Evolutionary conservation across 2,113 vertebrate species (phyloP).

Genomic region (Corvus moneduloides): DNA sequence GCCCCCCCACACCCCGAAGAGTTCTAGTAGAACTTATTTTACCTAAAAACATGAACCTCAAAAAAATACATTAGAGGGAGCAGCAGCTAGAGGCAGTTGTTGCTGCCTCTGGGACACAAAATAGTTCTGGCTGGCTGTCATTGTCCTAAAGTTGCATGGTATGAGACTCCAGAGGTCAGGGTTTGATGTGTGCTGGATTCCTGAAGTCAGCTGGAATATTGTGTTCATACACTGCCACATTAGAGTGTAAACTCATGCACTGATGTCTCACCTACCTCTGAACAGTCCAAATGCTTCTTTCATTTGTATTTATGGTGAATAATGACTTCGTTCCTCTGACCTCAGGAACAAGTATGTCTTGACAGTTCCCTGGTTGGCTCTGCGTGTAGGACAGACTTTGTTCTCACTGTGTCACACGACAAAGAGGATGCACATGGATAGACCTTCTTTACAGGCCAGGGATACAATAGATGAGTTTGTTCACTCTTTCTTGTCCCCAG

Average conservation of each 20-base stretch:
- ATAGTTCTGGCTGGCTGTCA: neutral
- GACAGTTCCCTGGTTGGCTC: neutral
- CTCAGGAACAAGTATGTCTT: neutral
- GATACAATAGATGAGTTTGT: neutral
- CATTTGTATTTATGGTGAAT: neutral
- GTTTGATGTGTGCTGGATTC: neutral
- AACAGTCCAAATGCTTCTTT: neutral
- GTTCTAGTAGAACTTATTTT: neutral
- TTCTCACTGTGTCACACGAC: accelerated
- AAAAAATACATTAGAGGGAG: neutral
- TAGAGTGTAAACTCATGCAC: neutral
- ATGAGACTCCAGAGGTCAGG: neutral
- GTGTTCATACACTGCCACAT: accelerated
- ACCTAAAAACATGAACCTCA: neutral
- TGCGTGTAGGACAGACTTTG: neutral
- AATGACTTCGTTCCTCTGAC: neutral
- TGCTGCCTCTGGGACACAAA: no score
- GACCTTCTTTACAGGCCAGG: neutral
- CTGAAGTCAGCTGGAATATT: neutral
- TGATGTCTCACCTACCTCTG: neutral
- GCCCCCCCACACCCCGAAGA: neutral
- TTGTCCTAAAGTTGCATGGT: neutral
- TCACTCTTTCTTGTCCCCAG: neutral
- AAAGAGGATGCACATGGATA: neutral
- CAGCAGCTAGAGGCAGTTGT: neutral